Percentiles rank a stretch among this genome's conserved stretches.
Evolutionary conservation across 1,140 invertebrate genomes (phyloP).

Genomic region (Formica exsecta): DNA sequence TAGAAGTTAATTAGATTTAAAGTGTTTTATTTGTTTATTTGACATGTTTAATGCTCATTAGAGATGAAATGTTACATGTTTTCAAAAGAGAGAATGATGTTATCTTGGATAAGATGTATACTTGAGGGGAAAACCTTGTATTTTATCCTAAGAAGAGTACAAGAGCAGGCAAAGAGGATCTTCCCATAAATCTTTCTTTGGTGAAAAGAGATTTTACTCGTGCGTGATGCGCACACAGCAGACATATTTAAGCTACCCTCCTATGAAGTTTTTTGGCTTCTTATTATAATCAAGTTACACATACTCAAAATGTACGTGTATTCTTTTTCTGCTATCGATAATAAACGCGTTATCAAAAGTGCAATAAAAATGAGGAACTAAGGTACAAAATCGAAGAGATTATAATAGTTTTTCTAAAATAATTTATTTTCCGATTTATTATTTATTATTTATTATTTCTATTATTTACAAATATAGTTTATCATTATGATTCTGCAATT

Average conservation of each 20-base stretch:
- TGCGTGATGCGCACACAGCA: constrained; percentile 3
- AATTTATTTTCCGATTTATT: constrained; percentile 8
- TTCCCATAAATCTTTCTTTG: constrained; percentile 9
- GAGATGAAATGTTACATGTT: neutral
- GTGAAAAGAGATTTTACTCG: constrained; percentile 35
- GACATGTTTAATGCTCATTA: too few species aligned
- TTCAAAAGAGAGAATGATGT: neutral
- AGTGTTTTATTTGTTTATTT: neutral
- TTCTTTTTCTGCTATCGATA: neutral
- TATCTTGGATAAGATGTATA: neutral
- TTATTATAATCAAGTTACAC: constrained; percentile 40
- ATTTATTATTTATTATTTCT: neutral
- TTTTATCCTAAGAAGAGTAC: constrained; percentile 24
- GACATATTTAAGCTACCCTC: constrained; percentile 7
- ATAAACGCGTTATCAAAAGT: constrained; percentile 53
- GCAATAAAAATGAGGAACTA: neutral
- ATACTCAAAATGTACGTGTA: neutral
- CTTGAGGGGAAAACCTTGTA: neutral
- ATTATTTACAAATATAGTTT: constrained; percentile 9
- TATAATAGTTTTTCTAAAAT: neutral
- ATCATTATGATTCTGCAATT: constrained; percentile 1
- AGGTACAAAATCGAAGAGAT: neutral
- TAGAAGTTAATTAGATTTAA: neutral
- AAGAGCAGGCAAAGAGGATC: neutral
- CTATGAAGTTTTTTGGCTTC: constrained; percentile 20